These are phyloP conservation scores for Scomber japonicus DNA, from an alignment of 2,113 vertebrate species.

Conservation along the genomic window DNA sequence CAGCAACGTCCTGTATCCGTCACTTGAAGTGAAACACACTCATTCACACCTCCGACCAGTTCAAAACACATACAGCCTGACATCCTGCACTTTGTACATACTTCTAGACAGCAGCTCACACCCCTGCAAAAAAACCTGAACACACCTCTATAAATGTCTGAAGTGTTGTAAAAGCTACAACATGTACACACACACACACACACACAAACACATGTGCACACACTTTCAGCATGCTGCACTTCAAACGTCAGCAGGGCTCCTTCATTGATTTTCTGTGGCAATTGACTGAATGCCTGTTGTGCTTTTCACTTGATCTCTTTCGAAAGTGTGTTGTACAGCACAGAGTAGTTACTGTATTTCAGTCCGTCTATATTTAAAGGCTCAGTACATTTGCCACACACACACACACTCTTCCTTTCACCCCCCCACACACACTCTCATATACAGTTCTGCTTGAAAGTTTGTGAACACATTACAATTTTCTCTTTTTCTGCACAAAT, in stretches of 20 bases:
- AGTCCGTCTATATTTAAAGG: constrained; percentile 19
- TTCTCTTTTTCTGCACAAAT: no score
- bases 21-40: constrained; percentile 29
- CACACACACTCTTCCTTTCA: no score
- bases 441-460: not conserved
- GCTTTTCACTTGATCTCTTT: constrained; percentile 37
- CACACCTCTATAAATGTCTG: not conserved
- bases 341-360: constrained; percentile 33
- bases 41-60: not conserved
- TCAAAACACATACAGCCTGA: not conserved
- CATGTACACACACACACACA: not conserved
- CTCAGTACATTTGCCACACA: constrained; percentile 23
- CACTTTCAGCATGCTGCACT: not conserved
- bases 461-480: no score
- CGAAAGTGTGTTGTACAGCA: constrained; percentile 34
- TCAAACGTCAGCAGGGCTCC: constrained; percentile 16
- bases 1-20: constrained; percentile 75
- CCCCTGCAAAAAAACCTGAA: not conserved
- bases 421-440: constrained; percentile 28
- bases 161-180: constrained; percentile 3
- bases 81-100: not conserved
- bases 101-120: not conserved
- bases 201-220: not conserved
- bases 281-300: constrained; percentile 34
- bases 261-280: constrained; percentile 47